phyloP scores from a whole-genome alignment of 2,888 invertebrate species.

The Stenchaetothrips biformis region DNA sequence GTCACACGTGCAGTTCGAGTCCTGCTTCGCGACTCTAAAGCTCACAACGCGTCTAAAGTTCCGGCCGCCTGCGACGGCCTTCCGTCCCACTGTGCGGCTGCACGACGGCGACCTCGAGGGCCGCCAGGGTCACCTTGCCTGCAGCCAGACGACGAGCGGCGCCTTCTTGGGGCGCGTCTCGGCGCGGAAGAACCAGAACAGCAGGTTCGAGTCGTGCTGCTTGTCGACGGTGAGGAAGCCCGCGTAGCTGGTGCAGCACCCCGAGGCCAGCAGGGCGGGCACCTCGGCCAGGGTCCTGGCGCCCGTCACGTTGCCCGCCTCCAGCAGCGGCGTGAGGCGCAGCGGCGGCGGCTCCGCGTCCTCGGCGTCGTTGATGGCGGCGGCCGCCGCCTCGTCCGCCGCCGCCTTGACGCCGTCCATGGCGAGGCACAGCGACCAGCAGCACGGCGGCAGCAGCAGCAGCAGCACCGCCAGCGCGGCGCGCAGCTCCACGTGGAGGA shows the following conservation, averaged over 20 bases:
- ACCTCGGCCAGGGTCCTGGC: not conserved
- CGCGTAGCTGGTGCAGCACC: slow-evolving; percentile 42
- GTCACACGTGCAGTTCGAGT: too few relatives aligned
- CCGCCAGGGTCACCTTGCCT: not conserved
- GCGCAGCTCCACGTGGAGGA: too few relatives aligned
- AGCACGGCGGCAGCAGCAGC: too few relatives aligned
- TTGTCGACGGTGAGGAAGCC: slow-evolving; percentile 47
- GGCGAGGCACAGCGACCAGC: too few relatives aligned
- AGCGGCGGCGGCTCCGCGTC: not conserved
- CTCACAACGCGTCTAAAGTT: too few relatives aligned
- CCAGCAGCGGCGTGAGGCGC: slow-evolving; percentile 12
- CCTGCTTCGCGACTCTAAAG: too few relatives aligned
- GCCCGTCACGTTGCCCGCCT: not conserved
- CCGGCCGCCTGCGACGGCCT: too few relatives aligned
- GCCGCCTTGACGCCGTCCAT: too few relatives aligned
- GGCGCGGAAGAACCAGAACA: slow-evolving; percentile 49
- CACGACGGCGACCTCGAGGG: too few relatives aligned
- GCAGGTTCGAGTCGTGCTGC: slow-evolving; percentile 46
- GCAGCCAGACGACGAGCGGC: slow-evolving; percentile 39
- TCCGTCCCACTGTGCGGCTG: too few relatives aligned
- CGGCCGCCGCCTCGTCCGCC: too few relatives aligned
- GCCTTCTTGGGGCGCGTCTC: slow-evolving; percentile 33
- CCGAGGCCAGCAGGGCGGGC: not conserved
- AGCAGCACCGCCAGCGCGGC: too few relatives aligned
- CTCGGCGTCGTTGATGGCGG: not conserved